A percentile compares a stretch with the other conserved stretches of the same genome.
phyloP scores from a whole-genome alignment of 1,140 invertebrate genomes.

The Phymorhynchus buccinoides region DNA sequence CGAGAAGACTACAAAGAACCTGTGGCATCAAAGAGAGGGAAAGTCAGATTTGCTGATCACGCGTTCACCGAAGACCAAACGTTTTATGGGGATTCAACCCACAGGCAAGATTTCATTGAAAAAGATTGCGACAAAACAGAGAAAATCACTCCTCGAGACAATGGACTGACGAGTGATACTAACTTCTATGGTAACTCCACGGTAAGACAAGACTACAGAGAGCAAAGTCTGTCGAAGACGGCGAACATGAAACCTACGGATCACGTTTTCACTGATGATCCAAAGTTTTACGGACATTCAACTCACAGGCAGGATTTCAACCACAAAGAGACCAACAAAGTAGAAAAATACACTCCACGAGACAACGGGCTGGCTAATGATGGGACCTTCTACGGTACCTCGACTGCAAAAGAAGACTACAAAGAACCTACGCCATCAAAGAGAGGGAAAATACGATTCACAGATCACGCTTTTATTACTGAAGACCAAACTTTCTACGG shows the following conservation, averaged over 20 bases:
- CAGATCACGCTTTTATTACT: neutral
- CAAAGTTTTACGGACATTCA: neutral
- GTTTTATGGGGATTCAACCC: neutral
- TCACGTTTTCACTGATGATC: neutral
- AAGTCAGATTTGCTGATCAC: neutral
- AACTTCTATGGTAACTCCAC: neutral
- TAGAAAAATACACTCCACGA: neutral
- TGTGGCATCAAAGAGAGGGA: neutral
- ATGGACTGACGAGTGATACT: neutral
- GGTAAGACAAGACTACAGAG: neutral
- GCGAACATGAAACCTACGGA: neutral
- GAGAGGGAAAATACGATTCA: neutral
- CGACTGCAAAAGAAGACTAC: neutral
- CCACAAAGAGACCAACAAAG: neutral
- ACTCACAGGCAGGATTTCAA: conserved; percentile 10
- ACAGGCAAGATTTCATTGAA: neutral
- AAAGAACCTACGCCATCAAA: neutral
- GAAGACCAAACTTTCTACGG: neutral
- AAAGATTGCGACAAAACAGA: neutral
- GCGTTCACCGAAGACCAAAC: neutral
- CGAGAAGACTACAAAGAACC: neutral
- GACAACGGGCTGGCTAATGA: neutral
- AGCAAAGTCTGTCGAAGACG: neutral
- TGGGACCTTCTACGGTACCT: neutral
- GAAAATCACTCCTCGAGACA: neutral